Conservation (phyloP, 2,113 vertebrate genomes). For the Gobio gobio region DNA sequence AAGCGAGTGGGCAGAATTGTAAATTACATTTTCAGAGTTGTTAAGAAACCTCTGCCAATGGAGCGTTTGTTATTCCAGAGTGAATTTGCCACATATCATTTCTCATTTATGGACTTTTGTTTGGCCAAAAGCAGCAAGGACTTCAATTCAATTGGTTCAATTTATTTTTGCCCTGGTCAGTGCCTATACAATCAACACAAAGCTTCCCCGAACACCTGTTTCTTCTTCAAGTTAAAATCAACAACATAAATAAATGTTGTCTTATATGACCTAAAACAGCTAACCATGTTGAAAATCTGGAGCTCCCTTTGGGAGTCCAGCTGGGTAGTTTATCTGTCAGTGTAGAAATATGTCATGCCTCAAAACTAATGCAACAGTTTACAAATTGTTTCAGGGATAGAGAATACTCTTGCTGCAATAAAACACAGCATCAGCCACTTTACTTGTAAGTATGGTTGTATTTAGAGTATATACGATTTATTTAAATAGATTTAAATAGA, state of each 20-base stretch:
- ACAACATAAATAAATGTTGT: background rate
- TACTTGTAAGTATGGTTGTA: background rate
- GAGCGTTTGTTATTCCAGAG: background rate
- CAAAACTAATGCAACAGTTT: constrained; percentile 7
- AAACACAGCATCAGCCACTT: background rate
- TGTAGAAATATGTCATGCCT: background rate
- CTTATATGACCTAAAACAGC: background rate
- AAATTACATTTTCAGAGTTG: constrained; percentile 15
- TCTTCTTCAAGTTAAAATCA: background rate
- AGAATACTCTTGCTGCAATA: background rate
- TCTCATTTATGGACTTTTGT: background rate
- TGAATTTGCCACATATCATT: constrained; percentile 3
- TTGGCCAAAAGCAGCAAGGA: background rate
- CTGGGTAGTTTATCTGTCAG: constrained; percentile 8
- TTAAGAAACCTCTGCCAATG: background rate
- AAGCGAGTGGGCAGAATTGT: background rate
- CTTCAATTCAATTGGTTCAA: background rate
- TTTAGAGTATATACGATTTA: background rate
- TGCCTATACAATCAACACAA: background rate
- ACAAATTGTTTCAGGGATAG: background rate
- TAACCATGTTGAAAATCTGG: background rate
- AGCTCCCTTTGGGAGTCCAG: background rate
- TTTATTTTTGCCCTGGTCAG: background rate
- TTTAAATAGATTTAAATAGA: background rate
- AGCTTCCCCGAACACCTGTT: background rate